Evolutionary conservation across 2,888 invertebrate species (phyloP), one percentile per base, ranked within the genome.

Genomic region (Schizotus pectinicornis): DNA sequence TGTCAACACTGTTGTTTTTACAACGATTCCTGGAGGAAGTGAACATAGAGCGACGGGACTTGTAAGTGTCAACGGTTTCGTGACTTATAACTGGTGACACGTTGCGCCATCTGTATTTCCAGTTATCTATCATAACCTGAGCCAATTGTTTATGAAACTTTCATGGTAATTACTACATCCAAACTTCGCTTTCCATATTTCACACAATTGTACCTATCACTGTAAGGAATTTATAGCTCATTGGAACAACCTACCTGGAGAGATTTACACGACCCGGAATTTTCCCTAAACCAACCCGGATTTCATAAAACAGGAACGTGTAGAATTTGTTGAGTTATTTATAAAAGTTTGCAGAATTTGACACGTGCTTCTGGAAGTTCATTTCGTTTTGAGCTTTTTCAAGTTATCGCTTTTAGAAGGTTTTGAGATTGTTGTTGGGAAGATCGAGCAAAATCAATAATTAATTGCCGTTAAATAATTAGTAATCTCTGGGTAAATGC

Each of bases 101-200:
- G 33, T 53, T 53, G 53, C 53, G 53, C 53, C 37, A 38, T 31
- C 46, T 53, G 53, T 45, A 45, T 53, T 37, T 30, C 6, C 45
- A 53, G 53, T 53, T 53, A 53, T 53, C 53, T 53, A 53, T 53
- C 53, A 53, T 53, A 46, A 53, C 45, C 53, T 45, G 45, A 38
- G 36, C 30, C 35, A 37, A 33, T 53, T 53, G 53, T 45, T 53
- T 46, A 45, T 38, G 45, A 53, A 50, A 53, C 43, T 53, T 37
- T 46, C 45, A 43, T 33, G n/a, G 33, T 53, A 53, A 53, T 53
- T 53, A 31, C 45, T n/a, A 6, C 6, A 22, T 12, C 52, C 22
- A 14, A 53, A 45, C 45, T 53, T 43, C 12, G 36, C 8, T 31
- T 32, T n/a, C 7, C 37, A 31, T 38, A 48, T 48, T 48, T 48